phyloP scores from a whole-genome alignment of 2,113 vertebrate species.

The Ranitomeya variabilis region DNA sequence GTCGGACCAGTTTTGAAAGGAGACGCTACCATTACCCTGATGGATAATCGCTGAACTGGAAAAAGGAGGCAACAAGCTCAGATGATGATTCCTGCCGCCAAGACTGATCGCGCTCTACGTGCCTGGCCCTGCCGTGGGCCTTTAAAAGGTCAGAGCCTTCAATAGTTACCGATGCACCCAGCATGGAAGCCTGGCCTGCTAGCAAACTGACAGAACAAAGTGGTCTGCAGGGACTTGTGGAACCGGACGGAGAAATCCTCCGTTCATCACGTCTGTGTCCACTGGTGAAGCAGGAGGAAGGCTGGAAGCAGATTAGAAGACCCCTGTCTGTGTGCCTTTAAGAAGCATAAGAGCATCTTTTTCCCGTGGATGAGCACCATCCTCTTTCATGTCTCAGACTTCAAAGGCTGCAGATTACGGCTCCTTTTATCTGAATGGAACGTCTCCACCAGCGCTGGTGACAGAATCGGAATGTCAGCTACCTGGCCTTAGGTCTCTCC shows the following conservation, averaged over 20 bases:
- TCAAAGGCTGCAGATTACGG: conserved; percentile 72
- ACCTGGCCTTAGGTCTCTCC: conserved; percentile 48
- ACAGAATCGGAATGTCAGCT: conserved; percentile 54
- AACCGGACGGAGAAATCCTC: neutral
- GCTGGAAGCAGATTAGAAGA: conserved; percentile 49
- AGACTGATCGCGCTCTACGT: neutral
- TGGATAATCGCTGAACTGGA: conserved; percentile 23
- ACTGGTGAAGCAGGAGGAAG: neutral
- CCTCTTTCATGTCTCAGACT: conserved; percentile 70
- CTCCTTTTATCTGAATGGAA: conserved; percentile 72
- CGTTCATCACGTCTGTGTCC: conserved; percentile 4
- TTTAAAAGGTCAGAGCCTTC: conserved; percentile 39
- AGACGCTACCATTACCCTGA: neutral
- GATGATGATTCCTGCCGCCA: conserved; percentile 1
- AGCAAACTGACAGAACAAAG: neutral
- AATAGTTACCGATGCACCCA: conserved; percentile 29
- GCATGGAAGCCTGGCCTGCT: neutral
- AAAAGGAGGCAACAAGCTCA: conserved; percentile 19
- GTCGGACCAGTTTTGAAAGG: neutral
- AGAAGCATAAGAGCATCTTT: conserved; percentile 59
- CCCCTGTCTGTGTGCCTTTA: conserved; percentile 66
- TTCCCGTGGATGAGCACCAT: conserved; percentile 65
- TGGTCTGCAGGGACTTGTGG: conserved; percentile 24
- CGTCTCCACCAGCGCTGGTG: conserved; percentile 62
- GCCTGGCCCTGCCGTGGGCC: neutral